Conservation (phyloP, 2,797 vertebrate species). For the Perodicticus potto region DNA sequence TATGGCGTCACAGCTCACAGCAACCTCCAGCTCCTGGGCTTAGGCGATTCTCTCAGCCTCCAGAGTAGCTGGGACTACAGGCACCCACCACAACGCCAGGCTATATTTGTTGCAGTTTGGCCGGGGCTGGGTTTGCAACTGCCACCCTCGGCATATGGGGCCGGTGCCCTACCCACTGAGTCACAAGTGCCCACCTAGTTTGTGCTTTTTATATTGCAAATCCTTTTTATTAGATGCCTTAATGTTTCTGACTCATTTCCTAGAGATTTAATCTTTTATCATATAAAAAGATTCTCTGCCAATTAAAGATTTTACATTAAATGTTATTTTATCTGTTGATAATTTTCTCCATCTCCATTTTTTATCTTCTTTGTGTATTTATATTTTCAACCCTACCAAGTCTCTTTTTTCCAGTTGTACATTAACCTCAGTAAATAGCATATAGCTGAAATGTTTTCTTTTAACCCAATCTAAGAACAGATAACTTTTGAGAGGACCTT, state of each 20-base stretch:
- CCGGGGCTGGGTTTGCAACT: too few relatives aligned
- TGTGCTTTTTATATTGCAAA: background rate
- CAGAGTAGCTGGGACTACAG: too few relatives aligned
- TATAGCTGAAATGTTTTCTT: background rate
- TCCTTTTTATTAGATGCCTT: background rate
- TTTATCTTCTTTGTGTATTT: background rate
- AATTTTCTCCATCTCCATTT: background rate
- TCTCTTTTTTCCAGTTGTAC: background rate
- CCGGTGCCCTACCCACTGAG: too few relatives aligned
- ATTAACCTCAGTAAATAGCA: background rate
- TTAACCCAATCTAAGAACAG: background rate
- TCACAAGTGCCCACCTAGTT: too few relatives aligned
- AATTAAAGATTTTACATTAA: background rate
- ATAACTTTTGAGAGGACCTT: background rate
- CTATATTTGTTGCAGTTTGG: too few relatives aligned
- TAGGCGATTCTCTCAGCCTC: too few relatives aligned
- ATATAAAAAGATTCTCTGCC: background rate
- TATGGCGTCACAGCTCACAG: too few relatives aligned
- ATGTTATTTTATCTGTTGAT: background rate
- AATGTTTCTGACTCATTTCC: background rate
- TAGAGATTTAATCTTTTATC: constrained; percentile 15
- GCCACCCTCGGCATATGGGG: too few relatives aligned
- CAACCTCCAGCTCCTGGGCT: too few relatives aligned
- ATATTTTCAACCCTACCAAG: background rate
- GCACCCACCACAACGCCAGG: too few relatives aligned